A percentile compares a stretch with the other conserved stretches of the same genome.
Evolutionary conservation across 2,797 vertebrate species (phyloP).

Genomic region (Phoebastria nigripes): DNA sequence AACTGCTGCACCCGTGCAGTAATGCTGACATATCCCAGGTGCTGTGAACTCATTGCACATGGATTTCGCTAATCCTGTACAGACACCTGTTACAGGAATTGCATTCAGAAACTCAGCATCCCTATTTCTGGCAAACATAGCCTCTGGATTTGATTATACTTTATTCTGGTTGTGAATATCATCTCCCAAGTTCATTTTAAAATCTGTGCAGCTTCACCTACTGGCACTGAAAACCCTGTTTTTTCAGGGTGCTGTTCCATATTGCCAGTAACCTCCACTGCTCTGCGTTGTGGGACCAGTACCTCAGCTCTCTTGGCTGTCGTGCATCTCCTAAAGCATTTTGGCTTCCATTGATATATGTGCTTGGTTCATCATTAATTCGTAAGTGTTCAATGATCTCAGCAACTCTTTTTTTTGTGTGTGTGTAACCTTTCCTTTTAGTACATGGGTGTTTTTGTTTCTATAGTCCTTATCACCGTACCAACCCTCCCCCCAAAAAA

Average conservation of each 20-base stretch:
- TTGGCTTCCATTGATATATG: not conserved
- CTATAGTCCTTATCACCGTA: not conserved
- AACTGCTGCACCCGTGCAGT: not conserved
- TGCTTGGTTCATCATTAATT: not conserved
- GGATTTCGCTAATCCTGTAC: not conserved
- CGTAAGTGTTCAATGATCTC: not conserved
- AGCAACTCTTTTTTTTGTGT: not conserved
- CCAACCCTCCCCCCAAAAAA: not conserved
- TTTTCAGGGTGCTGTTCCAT: not conserved
- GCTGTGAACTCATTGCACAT: not conserved
- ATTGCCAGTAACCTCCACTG: not conserved
- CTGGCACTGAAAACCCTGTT: not conserved
- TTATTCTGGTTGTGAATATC: not conserved
- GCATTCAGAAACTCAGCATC: not conserved
- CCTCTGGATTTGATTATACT: not conserved
- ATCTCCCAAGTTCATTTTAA: not conserved
- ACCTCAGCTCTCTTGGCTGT: not conserved
- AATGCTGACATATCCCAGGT: not conserved
- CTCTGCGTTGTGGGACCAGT: not conserved
- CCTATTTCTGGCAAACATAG: not conserved
- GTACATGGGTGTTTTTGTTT: not conserved
- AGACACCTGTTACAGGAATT: fast-evolving
- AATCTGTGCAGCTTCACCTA: not conserved
- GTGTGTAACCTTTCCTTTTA: not conserved
- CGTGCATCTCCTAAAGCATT: not conserved